Base-by-base conservation (phyloP, 2,797 vertebrate genomes). In the Molossus alvarezi region DNA sequence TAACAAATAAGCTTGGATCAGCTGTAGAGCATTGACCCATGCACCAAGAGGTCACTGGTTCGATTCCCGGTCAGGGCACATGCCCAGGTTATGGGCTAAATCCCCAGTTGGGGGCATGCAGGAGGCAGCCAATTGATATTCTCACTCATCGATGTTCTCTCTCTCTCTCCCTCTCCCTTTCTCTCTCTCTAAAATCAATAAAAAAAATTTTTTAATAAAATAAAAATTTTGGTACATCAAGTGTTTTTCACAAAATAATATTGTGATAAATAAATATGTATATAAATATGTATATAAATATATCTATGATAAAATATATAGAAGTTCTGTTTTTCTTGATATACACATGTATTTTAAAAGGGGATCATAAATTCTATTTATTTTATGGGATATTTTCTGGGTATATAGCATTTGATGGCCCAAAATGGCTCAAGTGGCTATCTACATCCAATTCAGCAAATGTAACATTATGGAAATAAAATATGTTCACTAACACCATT, bases 211-310 rank as follows among this genome's bases (percentile, higher is more conserved):
- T n/a, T 41, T 91, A 37, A 12, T 5, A 91, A 81, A 21, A 75
- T 14, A 37, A 73, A 87, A 90, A 17, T 62, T 69, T 29, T 64
- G n/a, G 18, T 25, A 62, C 10, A 79, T 67, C 45, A 90, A 48
- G 13, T 69, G 72, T 25, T 86, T 92, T 37, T 94, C 21, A 93
- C 51, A 51, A 65, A 87, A 10, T 10, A 92, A 73, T 89, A 41
- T 72, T 94, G 88, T 92, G 27, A 72, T 85, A 84, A 60, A 60
- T 51, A 88, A 73, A n/a, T 73, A 48, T n/a, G 45, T 33, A 21
- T n/a, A 48, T 83, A 33, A 9, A n/a, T 62, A 53, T 67, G 21
- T 45, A 27, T 58, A 48, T 75, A 93, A 82, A 60, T 57, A 71
- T 33, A 33, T 33, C 33, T 33, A 33, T 33, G 3, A 33, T 33